These are phyloP conservation scores for Unio pictorum DNA, from an alignment of 2,888 invertebrate genomes.

Conservation along the genomic window DNA sequence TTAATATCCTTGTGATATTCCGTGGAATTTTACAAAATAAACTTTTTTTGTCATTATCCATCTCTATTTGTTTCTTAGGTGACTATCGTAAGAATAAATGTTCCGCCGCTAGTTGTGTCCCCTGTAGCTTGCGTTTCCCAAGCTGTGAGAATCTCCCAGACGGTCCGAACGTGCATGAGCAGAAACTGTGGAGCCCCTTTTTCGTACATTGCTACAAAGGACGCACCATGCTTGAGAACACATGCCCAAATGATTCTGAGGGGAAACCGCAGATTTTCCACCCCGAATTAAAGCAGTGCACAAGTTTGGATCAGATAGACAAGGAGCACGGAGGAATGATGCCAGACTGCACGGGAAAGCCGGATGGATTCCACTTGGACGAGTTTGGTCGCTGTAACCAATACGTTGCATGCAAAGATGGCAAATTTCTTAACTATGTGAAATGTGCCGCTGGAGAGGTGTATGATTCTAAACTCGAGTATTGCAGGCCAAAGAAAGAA, in stretches of 20 bases:
- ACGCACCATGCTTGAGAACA: slow-evolving; percentile 39
- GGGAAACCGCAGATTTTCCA: slow-evolving; percentile 18
- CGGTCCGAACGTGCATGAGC: slow-evolving; percentile 40
- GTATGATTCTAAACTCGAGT: slow-evolving; percentile 18
- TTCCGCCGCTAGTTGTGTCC: slow-evolving; percentile 19
- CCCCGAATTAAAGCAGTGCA: slow-evolving; percentile 25
- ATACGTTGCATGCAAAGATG: slow-evolving; percentile 39
- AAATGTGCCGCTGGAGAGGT: slow-evolving; percentile 20
- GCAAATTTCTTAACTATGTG: slow-evolving; percentile 16
- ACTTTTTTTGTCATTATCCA: too few species aligned
- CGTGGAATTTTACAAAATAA: too few species aligned
- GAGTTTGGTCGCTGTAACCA: slow-evolving; percentile 46
- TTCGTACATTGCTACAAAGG: slow-evolving; percentile 44
- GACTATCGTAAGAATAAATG: too few species aligned
- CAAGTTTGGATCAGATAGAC: slow-evolving; percentile 31
- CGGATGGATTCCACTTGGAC: slow-evolving; percentile 43
- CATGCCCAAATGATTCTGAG: slow-evolving; percentile 28
- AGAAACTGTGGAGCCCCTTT: slow-evolving; percentile 38
- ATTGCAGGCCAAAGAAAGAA: slow-evolving; percentile 13
- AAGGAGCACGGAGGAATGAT: slow-evolving; percentile 43
- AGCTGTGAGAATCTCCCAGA: slow-evolving; percentile 36
- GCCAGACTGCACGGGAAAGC: slow-evolving; percentile 29
- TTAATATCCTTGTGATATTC: too few species aligned
- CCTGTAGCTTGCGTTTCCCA: slow-evolving; percentile 44
- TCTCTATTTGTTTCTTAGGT: too few species aligned